Base-by-base conservation (phyloP, 2,113 vertebrate genomes). In the Toxostoma redivivum region DNA sequence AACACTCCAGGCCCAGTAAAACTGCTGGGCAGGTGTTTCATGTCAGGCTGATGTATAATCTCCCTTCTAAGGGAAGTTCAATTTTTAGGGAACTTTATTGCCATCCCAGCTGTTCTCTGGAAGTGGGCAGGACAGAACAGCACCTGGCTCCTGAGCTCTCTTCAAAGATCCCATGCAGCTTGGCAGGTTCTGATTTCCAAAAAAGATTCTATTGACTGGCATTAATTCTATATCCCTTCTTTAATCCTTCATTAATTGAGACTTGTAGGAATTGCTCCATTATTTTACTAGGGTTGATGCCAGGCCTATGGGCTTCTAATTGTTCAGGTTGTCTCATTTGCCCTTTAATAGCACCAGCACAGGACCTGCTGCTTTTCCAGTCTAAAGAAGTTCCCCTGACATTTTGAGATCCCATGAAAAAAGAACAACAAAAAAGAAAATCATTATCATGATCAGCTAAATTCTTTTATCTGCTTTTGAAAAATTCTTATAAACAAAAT, bases 1-100 rank as follows among this genome's bases (percentile, higher is more conserved):
- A 96, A 93, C 82, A 61, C 82, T 74, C 6, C 20, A 5, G 87
- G 93, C 67, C 80, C 90, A 93, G 69, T 88, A 90, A 88, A 94
- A 50, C 31, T 73, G 88, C 69, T 4, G 28, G 60, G 92, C 95
- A 96, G 93, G 90, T 94, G 82, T 73, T 83, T 51, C 10, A 1
- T 76, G 58, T 31, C 85, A 4, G 47, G 61, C 85, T 96, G 92
- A 35, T 83, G 37, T 81, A 33, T 53, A 64, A 64, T 78, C 88
- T 74, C 44, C 24, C 53, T 78, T 58, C 47, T 15, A n/a, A 71
- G 51, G 58, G 33, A 86, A 60, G 40, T 22, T 92, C 47, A 11
- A 1, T 83, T 82, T 94, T 67, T 33, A 42, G 74, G 62, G 62
- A 73, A n/a, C 51, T 88, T 72, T 51, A 12, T 23, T 88, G 88